A percentile compares a stretch with the other conserved stretches of the same genome.
Evolutionary conservation across 2,888 invertebrate genomes (phyloP).

Genomic region (Acronicta alni): DNA sequence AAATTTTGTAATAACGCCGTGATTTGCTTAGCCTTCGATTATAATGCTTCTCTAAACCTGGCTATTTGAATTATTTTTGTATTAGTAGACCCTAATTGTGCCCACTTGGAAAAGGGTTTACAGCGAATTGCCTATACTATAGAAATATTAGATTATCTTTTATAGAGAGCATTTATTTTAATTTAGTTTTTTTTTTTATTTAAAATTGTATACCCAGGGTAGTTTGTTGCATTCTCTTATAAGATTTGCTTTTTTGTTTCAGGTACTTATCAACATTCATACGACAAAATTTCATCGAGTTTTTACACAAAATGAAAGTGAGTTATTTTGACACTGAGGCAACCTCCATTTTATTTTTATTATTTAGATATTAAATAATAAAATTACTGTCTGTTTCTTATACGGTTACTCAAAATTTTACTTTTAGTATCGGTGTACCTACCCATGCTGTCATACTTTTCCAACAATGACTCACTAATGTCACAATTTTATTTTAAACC

Average conservation of each 20-base stretch:
- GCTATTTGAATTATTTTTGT: conserved; percentile 22
- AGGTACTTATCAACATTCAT: conserved; percentile 22
- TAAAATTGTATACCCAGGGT: too few relatives aligned
- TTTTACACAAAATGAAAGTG: not conserved
- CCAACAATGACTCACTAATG: conserved; percentile 68
- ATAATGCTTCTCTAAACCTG: conserved; percentile 42
- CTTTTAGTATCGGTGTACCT: not conserved
- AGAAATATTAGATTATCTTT: not conserved
- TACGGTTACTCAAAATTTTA: not conserved
- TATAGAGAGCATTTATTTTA: too few relatives aligned
- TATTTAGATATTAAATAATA: too few relatives aligned
- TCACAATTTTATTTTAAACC: conserved; percentile 70
- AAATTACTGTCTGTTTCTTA: too few relatives aligned
- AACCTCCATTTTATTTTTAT: too few relatives aligned
- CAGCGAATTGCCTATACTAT: not conserved
- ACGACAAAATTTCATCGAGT: not conserved
- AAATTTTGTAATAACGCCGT: conserved; percentile 45
- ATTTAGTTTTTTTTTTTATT: too few relatives aligned
- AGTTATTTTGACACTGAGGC: not conserved
- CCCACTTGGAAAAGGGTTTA: conserved; percentile 1
- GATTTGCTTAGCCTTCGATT: conserved; percentile 47
- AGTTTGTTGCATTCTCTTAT: too few relatives aligned
- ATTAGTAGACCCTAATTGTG: conserved; percentile 13
- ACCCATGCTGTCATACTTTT: conserved; percentile 35
- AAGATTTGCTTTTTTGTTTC: conserved; percentile 11